Evolutionary conservation across 92 coral and sea anemone genomes (phyloP).

Genomic region (Porites rus): DNA sequence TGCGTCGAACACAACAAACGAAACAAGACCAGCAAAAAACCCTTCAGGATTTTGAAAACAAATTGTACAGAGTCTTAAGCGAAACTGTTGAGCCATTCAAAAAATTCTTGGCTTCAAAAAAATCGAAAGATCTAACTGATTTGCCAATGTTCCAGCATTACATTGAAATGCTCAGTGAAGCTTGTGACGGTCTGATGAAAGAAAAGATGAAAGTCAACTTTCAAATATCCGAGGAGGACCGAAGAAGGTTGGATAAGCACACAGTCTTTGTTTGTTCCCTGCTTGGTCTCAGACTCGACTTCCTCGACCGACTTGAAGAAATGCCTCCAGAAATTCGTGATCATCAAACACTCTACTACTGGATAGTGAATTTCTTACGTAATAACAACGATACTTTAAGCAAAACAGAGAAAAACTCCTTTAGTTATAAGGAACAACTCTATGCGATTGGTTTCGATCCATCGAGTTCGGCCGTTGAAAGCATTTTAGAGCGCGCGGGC

Average conservation of each 20-base stretch:
- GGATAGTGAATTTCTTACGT: slow-evolving; percentile 45
- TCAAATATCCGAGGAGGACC: neutral
- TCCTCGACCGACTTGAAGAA: slow-evolving; percentile 33
- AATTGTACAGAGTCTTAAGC: neutral
- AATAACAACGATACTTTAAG: slow-evolving; percentile 9
- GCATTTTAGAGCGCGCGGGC: slow-evolving; percentile 21
- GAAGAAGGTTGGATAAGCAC: neutral
- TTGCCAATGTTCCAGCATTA: neutral
- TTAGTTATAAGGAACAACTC: slow-evolving; percentile 24
- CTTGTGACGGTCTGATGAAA: neutral
- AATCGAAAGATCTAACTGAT: neutral
- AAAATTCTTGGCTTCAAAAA: neutral
- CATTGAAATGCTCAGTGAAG: neutral
- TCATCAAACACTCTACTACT: slow-evolving; percentile 36
- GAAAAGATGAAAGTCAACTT: neutral
- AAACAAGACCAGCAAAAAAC: neutral
- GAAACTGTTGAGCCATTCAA: neutral
- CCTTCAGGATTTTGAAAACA: neutral
- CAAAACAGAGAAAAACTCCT: neutral
- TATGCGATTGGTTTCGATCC: slow-evolving; percentile 48
- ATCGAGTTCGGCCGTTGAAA: slow-evolving; percentile 17
- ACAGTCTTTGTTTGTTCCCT: slow-evolving; percentile 26
- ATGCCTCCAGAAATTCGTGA: slow-evolving; percentile 28
- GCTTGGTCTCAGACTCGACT: slow-evolving; percentile 49
- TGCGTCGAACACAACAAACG: neutral